Evolutionary conservation across 2,797 vertebrate species (phyloP).

Genomic region (Helostoma temminkii): DNA sequence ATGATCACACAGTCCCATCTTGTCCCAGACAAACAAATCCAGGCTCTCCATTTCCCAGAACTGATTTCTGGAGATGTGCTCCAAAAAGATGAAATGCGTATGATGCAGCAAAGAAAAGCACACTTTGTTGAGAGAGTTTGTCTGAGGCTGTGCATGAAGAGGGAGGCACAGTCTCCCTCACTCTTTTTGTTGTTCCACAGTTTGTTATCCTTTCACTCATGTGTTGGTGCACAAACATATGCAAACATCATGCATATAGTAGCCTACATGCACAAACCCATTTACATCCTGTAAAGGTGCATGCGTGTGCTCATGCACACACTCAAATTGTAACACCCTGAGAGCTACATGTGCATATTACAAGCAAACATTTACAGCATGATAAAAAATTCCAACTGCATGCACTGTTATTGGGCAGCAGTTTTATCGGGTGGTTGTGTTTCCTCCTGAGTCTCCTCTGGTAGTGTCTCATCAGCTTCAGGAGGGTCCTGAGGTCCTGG

Average conservation of each 20-base stretch:
- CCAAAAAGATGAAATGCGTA: constrained; percentile 75
- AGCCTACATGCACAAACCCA: constrained; percentile 46
- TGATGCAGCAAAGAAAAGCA: constrained; percentile 67
- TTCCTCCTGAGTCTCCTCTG: constrained; percentile 64
- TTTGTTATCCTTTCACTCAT: constrained; percentile 38
- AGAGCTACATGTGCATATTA: constrained; percentile 60
- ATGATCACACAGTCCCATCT: constrained; percentile 78
- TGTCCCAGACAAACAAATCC: constrained; percentile 78
- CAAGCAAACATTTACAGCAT: constrained; percentile 66
- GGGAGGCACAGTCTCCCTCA: constrained; percentile 40
- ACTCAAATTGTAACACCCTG: constrained; percentile 37
- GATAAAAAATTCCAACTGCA: constrained; percentile 60
- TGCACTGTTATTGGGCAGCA: constrained; percentile 65
- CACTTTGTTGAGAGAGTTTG: constrained; percentile 53
- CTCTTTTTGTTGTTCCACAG: constrained; percentile 53
- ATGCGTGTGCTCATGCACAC: constrained; percentile 14
- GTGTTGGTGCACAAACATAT: constrained; percentile 41
- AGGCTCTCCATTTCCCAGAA: constrained; percentile 68
- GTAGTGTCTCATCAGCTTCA: constrained; percentile 61
- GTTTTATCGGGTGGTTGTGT: constrained; percentile 65
- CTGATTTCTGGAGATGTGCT: constrained; percentile 74
- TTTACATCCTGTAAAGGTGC: constrained; percentile 27
- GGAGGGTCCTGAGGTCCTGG: constrained; percentile 58
- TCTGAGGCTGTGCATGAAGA: constrained; percentile 62
- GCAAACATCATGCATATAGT: constrained; percentile 41